Evolutionary conservation across 53 echinoderm and acorn worm species (phyloP).

Genomic region (Temnopleurus reevesii): DNA sequence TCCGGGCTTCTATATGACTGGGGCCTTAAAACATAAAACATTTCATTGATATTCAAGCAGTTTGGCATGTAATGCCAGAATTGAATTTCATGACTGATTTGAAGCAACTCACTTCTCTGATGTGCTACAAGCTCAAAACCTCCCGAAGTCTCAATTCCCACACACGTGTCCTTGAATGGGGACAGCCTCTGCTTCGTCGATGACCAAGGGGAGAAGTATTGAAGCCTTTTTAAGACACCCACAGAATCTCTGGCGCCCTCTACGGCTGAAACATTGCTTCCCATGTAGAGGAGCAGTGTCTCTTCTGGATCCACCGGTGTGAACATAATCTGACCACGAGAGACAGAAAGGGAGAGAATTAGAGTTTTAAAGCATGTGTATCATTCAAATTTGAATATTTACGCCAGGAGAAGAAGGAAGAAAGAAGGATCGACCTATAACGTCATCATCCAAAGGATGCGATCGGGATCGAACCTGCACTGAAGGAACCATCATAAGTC

Average conservation of each 20-base stretch:
- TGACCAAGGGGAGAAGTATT: constrained; percentile 45
- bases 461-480: no score
- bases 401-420: no score
- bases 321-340: constrained; percentile 41
- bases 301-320: constrained; percentile 3
- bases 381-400: no score
- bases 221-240: constrained; percentile 29
- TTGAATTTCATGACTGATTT: no score
- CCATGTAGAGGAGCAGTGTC: constrained; percentile 38
- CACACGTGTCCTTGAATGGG: constrained; percentile 61
- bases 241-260: neutral
- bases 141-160: constrained; percentile 50
- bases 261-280: constrained; percentile 48
- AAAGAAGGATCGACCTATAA: no score
- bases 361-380: no score
- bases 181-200: constrained; percentile 57
- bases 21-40: no score
- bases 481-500: no score
- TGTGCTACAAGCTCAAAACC: constrained; percentile 41
- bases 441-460: no score
- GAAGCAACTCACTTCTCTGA: constrained; percentile 47
- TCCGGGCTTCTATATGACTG: no score
- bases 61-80: no score
- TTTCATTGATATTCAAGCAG: no score
- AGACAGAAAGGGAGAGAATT: neutral